Evolutionary conservation across 2,888 invertebrate species (phyloP).

Genomic region (Ariolimax columbianus): DNA sequence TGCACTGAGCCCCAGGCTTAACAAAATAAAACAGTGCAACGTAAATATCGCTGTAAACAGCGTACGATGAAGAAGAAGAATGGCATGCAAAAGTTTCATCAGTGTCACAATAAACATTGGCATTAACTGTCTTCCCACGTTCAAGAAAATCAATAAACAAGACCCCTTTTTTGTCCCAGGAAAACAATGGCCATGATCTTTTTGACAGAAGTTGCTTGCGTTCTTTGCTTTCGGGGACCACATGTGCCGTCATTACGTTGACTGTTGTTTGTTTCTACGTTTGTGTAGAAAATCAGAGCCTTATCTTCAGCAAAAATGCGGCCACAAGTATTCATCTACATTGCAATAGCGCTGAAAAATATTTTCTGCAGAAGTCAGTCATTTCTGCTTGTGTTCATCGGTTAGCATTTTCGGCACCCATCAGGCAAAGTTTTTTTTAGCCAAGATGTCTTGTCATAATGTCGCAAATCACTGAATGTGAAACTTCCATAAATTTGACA

Average conservation of each 20-base stretch:
- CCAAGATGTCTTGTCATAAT: not conserved
- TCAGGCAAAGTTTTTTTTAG: not conserved
- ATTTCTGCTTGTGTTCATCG: not conserved
- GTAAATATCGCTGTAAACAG: no score
- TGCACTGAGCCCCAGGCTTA: no score
- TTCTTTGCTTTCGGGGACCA: not conserved
- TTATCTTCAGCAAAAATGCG: not conserved
- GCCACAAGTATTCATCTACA: not conserved
- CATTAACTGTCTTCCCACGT: conserved; percentile 1
- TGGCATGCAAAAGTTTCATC: not conserved
- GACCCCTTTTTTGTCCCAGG: not conserved
- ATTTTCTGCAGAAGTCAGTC: not conserved
- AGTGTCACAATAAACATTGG: not conserved
- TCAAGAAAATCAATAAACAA: conserved; percentile 12
- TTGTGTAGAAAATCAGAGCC: not conserved
- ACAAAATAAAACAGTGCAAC: no score
- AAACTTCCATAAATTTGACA: not conserved
- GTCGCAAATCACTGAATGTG: not conserved
- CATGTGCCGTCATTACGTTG: not conserved
- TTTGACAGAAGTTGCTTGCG: not conserved
- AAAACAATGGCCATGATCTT: conserved; percentile 8
- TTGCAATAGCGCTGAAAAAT: not conserved
- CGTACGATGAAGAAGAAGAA: no score
- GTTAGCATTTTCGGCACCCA: not conserved
- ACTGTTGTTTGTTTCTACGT: not conserved